Conservation (phyloP, 2,113 vertebrate species). For the Passer domesticus region DNA sequence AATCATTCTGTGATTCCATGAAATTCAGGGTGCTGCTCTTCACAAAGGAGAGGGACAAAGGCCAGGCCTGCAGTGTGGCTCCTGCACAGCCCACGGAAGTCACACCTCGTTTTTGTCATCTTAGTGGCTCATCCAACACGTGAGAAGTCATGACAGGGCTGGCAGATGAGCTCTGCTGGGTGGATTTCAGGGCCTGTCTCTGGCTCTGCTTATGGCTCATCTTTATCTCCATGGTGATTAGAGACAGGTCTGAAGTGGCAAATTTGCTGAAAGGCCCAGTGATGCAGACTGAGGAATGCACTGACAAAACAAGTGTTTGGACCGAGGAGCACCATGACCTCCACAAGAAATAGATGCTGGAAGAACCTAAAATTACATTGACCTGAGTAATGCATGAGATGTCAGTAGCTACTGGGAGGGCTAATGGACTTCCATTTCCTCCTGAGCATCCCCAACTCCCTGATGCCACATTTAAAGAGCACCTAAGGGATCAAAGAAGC, state of each 20-base stretch:
- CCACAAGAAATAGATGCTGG: neutral
- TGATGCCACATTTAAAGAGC: neutral
- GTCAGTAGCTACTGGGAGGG: neutral
- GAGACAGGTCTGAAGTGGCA: slow-evolving; percentile 11
- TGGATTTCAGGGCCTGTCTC: neutral
- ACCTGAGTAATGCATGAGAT: neutral
- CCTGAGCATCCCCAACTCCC: neutral
- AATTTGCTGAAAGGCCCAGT: slow-evolving; percentile 1
- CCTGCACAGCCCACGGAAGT: neutral
- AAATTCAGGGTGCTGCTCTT: neutral
- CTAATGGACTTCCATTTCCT: neutral
- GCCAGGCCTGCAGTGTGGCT: neutral
- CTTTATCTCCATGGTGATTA: slow-evolving; percentile 30
- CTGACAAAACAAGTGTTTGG: neutral
- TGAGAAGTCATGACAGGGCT: neutral
- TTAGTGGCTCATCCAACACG: neutral
- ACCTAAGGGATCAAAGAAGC: neutral
- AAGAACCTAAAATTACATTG: slow-evolving; percentile 7
- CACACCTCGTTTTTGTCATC: neutral
- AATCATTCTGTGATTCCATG: neutral
- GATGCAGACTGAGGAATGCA: neutral
- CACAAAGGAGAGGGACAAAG: neutral
- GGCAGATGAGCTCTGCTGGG: neutral
- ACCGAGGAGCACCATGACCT: neutral
- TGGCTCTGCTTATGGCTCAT: neutral